Evolutionary conservation across 1,140 invertebrate species (phyloP).

Genomic region (Akabosia matsudoensis): DNA sequence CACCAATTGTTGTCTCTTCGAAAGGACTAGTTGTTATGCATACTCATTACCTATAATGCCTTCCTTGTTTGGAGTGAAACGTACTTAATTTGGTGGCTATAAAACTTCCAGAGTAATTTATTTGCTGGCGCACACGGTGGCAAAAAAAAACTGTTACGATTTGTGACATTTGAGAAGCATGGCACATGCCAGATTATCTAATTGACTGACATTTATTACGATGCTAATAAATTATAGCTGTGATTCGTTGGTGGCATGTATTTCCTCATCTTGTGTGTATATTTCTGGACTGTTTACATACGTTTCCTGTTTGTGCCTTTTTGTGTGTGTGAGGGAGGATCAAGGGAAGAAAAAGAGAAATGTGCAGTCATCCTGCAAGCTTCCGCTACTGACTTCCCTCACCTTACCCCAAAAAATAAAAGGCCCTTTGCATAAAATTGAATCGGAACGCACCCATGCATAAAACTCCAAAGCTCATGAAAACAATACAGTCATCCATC

Average conservation of each 20-base stretch:
- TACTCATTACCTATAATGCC: too few relatives aligned
- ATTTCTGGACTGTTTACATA: too few relatives aligned
- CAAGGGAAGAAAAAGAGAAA: too few relatives aligned
- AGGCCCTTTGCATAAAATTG: too few relatives aligned
- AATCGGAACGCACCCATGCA: not conserved
- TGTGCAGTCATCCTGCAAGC: not conserved
- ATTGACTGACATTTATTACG: not conserved
- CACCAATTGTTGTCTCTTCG: not conserved
- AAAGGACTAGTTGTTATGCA: too few relatives aligned
- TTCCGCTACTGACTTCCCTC: not conserved
- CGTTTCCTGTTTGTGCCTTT: too few relatives aligned
- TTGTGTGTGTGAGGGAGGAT: too few relatives aligned
- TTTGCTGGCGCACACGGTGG: not conserved
- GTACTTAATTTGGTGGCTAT: not conserved
- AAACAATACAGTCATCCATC: not conserved
- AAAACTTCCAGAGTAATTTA: not conserved
- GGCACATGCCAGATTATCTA: not conserved
- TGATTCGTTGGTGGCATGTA: not conserved
- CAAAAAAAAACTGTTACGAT: too few relatives aligned
- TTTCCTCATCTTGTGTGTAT: not conserved
- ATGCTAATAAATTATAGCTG: not conserved
- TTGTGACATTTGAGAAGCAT: too few relatives aligned
- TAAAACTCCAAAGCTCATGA: not conserved
- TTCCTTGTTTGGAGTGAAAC: not conserved
- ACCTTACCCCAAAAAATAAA: not conserved